Conservation (phyloP, 2,113 vertebrate species). For the Hippocampus abdominalis region DNA sequence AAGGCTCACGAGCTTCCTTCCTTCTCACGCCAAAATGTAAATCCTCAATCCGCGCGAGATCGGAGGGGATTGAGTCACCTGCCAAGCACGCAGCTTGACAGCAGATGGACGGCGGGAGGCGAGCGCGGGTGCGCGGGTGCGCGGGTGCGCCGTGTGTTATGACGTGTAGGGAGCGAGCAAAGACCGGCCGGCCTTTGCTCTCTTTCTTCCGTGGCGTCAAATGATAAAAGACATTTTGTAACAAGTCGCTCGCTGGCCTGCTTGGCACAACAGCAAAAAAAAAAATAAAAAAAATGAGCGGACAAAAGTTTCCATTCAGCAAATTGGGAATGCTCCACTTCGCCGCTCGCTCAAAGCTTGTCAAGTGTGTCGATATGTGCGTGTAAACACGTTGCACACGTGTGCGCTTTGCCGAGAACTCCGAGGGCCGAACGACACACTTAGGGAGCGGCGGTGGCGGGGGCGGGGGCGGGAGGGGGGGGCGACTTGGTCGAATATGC, state of each 20-base stretch:
- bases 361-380: constrained; percentile 16
- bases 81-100: constrained; percentile 51
- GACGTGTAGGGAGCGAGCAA: constrained; percentile 6
- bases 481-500: background rate
- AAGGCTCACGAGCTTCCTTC: constrained; percentile 51
- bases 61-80: constrained; percentile 33
- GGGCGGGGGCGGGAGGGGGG: no score
- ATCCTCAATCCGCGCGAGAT: constrained; percentile 31
- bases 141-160: background rate
- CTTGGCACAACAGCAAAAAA: constrained; percentile 34
- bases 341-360: constrained; percentile 7
- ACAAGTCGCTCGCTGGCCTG: constrained; percentile 31
- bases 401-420: background rate
- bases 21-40: constrained; percentile 46
- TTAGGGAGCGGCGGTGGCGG: no score
- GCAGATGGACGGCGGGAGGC: constrained; percentile 29
- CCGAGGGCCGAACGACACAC: no score
- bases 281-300: constrained; percentile 26
- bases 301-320: constrained; percentile 71
- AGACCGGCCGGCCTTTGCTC: constrained; percentile 35
- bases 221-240: constrained; percentile 30
- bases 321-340: constrained; percentile 37
- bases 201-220: background rate
- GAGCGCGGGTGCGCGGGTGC: constrained; percentile 3
- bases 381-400: constrained; percentile 24